Evolutionary conservation across 1,140 invertebrate species (phyloP), one percentile per base, ranked within the genome.

Genomic region (Drosophila insularis): DNA sequence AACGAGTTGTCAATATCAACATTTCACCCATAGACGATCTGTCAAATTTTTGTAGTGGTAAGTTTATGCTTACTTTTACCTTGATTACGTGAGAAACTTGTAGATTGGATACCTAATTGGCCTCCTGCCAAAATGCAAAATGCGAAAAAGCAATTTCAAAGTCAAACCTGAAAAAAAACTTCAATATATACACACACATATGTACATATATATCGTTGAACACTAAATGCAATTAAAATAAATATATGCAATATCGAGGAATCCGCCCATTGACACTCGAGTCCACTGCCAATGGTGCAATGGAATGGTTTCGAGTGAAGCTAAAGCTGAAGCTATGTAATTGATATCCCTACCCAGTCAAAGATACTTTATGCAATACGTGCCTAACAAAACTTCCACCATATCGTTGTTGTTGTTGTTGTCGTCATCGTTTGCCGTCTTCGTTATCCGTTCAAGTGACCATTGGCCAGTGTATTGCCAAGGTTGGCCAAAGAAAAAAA

Each of bases 201-300:
- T 27, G 6, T 5, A 6, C 6, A 27, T 5, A 6, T 27, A 27
- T 46, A n/a, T 55, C 53, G 55, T 35, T 35, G 55, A 70, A 59
- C 67, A 71, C 61, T 70, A 56, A 70, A 55, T 80, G 78, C 78
- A 86, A 87, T 86, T 86, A 87, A 86, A 79, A 68, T 80, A 81
- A 86, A 87, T 87, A 73, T 86, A 82, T 87, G 81, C 82, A 79
- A 63, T 59, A 71, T 69, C 78, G 78, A 71, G 65, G 76, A 68
- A 72, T 55, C 56, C 61, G 56, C 27, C 69, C 66, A 68, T 67
- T 71, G 73, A 65, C 68, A 77, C 73, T 63, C 56, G 53, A 21
- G 11, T 32, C 43, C 46, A 17, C 19, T 35, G 46, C 55, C 35
- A 5, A 46, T 50, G 27, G 27, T 27, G 40, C 46, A 27, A 14